phyloP scores from a whole-genome alignment of 2,888 invertebrate genomes.

The Hypolimnas misippus region DNA sequence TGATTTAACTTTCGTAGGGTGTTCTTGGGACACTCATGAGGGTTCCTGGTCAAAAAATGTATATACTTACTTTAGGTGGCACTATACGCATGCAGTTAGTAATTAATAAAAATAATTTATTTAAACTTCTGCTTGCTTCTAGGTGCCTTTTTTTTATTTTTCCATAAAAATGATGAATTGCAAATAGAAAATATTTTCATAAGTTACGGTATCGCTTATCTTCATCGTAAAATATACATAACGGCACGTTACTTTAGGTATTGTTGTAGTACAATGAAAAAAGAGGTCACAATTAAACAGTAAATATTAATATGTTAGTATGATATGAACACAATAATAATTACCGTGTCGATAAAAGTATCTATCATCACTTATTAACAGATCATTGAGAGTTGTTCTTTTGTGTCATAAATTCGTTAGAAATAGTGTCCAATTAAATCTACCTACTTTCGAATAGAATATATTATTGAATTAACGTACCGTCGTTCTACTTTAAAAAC shows the following conservation, averaged over 20 bases:
- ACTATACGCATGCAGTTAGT: no score
- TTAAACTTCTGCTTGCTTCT: not conserved
- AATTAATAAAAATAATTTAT: no score
- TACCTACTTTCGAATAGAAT: no score
- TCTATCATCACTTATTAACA: constrained; percentile 12
- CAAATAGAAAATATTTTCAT: constrained; percentile 19
- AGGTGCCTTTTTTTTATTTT: not conserved
- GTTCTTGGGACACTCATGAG: no score
- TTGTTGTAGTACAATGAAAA: constrained; percentile 48
- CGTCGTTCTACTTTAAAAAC: no score
- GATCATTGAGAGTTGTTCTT: not conserved
- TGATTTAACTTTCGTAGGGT: no score
- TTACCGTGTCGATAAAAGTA: constrained; percentile 13
- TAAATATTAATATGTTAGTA: constrained; percentile 44
- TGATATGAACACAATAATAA: constrained; percentile 32
- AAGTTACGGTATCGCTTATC: constrained; percentile 34
- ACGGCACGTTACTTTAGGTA: constrained; percentile 49
- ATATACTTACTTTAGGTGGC: no score
- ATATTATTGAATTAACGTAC: no score
- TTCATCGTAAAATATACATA: constrained; percentile 43
- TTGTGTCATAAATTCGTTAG: no score
- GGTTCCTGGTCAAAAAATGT: no score
- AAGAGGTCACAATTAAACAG: constrained; percentile 57
- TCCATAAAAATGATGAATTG: constrained; percentile 25
- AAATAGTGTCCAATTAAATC: no score